phyloP scores from a whole-genome alignment of 1,140 invertebrate genomes.

The Drosophila bipectinata region DNA sequence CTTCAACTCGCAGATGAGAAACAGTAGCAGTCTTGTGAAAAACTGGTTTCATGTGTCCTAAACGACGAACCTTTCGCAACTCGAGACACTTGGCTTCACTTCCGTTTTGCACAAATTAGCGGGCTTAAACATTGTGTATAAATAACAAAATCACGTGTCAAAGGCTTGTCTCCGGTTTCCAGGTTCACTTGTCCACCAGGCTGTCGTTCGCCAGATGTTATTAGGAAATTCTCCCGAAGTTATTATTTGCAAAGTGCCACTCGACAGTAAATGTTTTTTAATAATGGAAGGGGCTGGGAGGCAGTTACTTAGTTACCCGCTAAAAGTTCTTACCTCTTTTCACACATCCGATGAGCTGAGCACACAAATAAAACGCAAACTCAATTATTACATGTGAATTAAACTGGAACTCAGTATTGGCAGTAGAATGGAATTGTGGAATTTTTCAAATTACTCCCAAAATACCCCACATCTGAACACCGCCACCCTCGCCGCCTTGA shows the following conservation, averaged over 20 bases:
- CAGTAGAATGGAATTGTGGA: constrained; percentile 30
- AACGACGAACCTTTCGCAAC: constrained; percentile 22
- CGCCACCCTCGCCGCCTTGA: constrained; percentile 21
- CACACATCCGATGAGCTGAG: constrained; percentile 61
- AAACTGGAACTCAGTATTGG: constrained; percentile 11
- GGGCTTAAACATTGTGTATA: constrained; percentile 34
- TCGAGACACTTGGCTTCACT: constrained; percentile 23
- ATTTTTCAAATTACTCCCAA: constrained; percentile 44
- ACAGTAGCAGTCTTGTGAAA: constrained; percentile 8
- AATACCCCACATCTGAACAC: constrained; percentile 21
- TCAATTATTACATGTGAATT: constrained; percentile 22
- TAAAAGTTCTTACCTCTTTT: constrained; percentile 65
- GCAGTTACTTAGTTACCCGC: constrained; percentile 21
- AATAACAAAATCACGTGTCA: constrained; percentile 51
- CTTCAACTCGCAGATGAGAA: neutral
- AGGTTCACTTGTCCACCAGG: constrained; percentile 17
- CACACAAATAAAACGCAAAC: constrained; percentile 27
- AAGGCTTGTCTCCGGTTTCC: constrained; percentile 43
- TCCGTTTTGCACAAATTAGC: constrained; percentile 53
- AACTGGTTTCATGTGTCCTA: constrained; percentile 37
- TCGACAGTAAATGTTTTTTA: constrained; percentile 52
- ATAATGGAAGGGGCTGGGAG: constrained; percentile 8
- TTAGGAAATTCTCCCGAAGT: constrained; percentile 50
- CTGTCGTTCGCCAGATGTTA: constrained; percentile 47
- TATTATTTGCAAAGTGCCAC: constrained; percentile 60